phyloP scores from a whole-genome alignment of 2,113 vertebrate species.

The Mirza zaza region DNA sequence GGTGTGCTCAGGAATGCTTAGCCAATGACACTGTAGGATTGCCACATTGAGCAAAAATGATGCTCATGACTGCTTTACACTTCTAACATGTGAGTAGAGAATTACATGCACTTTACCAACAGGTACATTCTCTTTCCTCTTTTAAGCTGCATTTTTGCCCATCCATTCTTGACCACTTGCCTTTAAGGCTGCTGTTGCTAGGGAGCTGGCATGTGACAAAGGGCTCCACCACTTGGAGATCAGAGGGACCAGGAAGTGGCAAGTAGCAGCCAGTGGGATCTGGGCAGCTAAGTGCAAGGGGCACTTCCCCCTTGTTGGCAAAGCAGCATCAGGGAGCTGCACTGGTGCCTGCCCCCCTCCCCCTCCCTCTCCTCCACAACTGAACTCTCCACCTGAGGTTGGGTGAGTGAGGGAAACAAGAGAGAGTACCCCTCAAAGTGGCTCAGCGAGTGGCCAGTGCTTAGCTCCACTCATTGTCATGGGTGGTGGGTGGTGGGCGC shows the following conservation, averaged over 20 bases:
- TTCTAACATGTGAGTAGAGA: not conserved
- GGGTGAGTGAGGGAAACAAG: not conserved
- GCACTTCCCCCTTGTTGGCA: not conserved
- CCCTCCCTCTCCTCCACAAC: not conserved
- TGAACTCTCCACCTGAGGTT: not conserved
- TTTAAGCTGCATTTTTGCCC: not conserved
- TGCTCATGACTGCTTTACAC: not conserved
- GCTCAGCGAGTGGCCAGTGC: not conserved
- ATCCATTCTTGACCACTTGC: not conserved
- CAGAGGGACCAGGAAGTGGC: not conserved
- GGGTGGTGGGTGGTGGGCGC: no score
- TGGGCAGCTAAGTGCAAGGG: no score
- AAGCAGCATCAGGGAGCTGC: not conserved
- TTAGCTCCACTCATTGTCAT: not conserved
- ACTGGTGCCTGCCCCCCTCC: not conserved
- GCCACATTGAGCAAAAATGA: not conserved
- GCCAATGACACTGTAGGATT: not conserved
- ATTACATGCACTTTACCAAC: not conserved
- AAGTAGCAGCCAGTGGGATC: not conserved
- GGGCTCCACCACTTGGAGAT: not conserved
- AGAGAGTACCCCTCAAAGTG: not conserved
- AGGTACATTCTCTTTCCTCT: not conserved
- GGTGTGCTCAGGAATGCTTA: not conserved
- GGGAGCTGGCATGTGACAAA: not conserved
- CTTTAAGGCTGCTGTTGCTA: not conserved